These are phyloP conservation scores for Boulengeromyrus knoepffleri DNA, from an alignment of 2,113 vertebrate species.

Conservation along the genomic window DNA sequence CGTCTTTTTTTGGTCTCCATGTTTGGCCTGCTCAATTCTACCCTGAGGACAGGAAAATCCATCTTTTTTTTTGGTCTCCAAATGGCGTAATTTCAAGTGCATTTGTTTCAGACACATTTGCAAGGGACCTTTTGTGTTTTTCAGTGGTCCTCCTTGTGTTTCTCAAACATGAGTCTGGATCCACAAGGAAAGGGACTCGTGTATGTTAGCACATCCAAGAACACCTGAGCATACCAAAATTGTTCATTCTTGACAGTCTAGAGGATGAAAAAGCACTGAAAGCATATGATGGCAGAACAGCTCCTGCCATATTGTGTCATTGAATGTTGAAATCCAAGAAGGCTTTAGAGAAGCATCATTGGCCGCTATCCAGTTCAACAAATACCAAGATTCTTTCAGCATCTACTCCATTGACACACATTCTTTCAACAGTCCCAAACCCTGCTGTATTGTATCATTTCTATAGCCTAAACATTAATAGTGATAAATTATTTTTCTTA, in stretches of 20 bases:
- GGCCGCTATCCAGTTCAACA: background rate
- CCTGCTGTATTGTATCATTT: background rate
- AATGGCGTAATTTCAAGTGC: background rate
- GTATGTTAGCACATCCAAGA: background rate
- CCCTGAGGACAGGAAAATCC: conserved; percentile 22
- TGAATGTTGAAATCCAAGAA: background rate
- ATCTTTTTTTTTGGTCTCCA: background rate
- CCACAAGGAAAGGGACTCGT: background rate
- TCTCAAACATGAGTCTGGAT: background rate
- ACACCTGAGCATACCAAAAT: background rate
- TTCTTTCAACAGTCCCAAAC: background rate
- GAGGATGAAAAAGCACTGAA: background rate
- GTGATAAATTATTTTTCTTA: background rate
- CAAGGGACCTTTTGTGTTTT: background rate
- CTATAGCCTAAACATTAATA: background rate
- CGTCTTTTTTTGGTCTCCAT: background rate
- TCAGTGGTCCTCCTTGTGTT: background rate
- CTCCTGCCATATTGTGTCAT: background rate
- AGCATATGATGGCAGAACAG: background rate
- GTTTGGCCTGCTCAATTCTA: conserved; percentile 15
- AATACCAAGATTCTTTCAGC: conserved; percentile 5
- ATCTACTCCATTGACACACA: background rate
- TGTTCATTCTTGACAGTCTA: background rate
- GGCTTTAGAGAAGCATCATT: background rate
- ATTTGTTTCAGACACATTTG: background rate